phyloP scores from a whole-genome alignment of 2,888 invertebrate genomes.

The Microctonus aethiopoides region DNA sequence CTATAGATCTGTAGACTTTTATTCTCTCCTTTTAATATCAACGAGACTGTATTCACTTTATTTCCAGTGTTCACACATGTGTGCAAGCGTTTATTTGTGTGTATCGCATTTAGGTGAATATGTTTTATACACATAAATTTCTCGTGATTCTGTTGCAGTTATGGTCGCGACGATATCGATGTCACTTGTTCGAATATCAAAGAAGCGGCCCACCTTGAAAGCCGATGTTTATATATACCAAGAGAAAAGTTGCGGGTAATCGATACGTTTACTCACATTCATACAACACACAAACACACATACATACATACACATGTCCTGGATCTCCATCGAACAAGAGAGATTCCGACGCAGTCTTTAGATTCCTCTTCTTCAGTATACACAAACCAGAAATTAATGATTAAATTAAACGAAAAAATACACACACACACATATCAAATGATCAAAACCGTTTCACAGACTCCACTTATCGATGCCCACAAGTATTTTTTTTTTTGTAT shows the following conservation, averaged over 20 bases:
- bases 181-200: conserved; percentile 39
- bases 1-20: conserved; percentile 22
- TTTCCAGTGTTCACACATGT: background rate
- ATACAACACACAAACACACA: too few species aligned
- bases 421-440: conserved; percentile 7
- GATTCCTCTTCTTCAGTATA: background rate
- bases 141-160: conserved; percentile 15
- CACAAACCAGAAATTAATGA: background rate
- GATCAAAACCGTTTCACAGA: background rate
- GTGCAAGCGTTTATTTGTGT: background rate
- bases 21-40: conserved; percentile 1
- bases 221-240: conserved; percentile 36
- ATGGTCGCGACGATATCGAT: conserved; percentile 37
- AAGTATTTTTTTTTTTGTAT: background rate
- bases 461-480: conserved; percentile 15
- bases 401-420: background rate
- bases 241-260: conserved; percentile 40
- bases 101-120: conserved; percentile 17
- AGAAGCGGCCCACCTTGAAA: conserved; percentile 43
- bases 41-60: background rate
- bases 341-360: conserved; percentile 8
- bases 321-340: conserved; percentile 29
- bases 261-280: conserved; percentile 40
- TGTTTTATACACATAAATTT: conserved; percentile 8
- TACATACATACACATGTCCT: background rate